Evolutionary conservation across 2,113 vertebrate species (phyloP).

Genomic region (Anarhynchus alexandrinus): DNA sequence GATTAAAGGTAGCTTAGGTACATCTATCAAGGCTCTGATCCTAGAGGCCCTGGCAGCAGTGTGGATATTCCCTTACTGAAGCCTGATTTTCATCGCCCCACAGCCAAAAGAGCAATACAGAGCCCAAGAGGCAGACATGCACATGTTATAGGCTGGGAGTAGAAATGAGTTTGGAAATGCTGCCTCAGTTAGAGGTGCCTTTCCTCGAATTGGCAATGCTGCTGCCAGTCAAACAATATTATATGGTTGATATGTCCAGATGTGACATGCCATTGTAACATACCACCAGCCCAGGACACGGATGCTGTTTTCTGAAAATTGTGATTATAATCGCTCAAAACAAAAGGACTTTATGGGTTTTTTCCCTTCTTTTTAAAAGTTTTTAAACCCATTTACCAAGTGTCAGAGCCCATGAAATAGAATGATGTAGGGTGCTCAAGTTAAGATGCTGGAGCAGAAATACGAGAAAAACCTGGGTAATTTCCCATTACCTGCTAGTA

Average conservation of each 20-base stretch:
- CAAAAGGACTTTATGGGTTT: not conserved
- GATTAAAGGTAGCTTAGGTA: not conserved
- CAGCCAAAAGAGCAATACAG: not conserved
- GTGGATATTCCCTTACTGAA: not conserved
- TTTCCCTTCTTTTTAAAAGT: not conserved
- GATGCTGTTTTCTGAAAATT: slow-evolving; percentile 38
- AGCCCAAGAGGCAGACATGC: not conserved
- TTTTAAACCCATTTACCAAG: slow-evolving; percentile 49
- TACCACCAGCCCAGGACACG: not conserved
- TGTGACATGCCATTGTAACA: slow-evolving; percentile 16
- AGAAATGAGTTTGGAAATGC: not conserved
- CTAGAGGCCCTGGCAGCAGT: not conserved
- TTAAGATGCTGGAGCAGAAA: slow-evolving; percentile 52
- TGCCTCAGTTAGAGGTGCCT: not conserved
- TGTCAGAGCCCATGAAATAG: slow-evolving; percentile 48
- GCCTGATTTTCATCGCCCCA: not conserved
- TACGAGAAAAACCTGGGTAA: slow-evolving; percentile 44
- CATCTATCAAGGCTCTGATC: not conserved
- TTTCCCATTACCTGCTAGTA: slow-evolving; percentile 60
- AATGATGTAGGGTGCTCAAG: slow-evolving; percentile 40
- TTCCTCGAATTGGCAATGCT: not conserved
- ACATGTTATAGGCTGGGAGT: not conserved
- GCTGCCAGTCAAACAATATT: not conserved
- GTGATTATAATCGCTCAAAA: slow-evolving; percentile 20
- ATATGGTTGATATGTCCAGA: slow-evolving; percentile 24